Base-by-base conservation (phyloP, 2,113 vertebrate genomes). In the Rhynchomys soricoides region DNA sequence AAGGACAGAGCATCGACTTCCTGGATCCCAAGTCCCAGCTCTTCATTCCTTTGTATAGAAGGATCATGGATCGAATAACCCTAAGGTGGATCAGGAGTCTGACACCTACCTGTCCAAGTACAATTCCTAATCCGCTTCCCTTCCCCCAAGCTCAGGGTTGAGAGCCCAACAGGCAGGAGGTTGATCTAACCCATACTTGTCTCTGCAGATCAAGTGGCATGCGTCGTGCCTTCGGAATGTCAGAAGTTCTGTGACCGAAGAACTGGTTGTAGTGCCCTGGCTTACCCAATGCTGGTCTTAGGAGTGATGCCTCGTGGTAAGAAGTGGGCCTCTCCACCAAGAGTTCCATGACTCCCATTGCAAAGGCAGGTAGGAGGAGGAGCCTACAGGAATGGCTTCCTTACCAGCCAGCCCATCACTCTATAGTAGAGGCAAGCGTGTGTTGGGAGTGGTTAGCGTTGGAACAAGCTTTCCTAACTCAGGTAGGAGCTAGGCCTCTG, bases 171-270 rank as follows among this genome's bases (percentile, higher is more conserved):
- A 40, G 19, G 34, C 48, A 7, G 2, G 0, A 0, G 9, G 21
- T 59, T 59, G 71, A 55, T 26, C 24, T 22, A n/a, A 70, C 55
- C 16, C 0, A 13, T 16, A 2, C 73, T 48, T 95, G 73, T 96
- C 64, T 55, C 37, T 75, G 34, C 89, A 97, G 97, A 97, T 34
- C 31, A 81, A 75, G 95, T 97, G 91, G 97, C 96, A 0, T 97
- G 97, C n/a, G 64, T 45, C 3, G 73, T 88, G 3, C 97, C 96
- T 66, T 96, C 94, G 0, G 91, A 97, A 31, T 97, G 97, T 74
- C 4, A 68, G 15, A 95, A 95, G 94, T 34, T 77, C 57, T 96
- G 94, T 17, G 96, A 90, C 4, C 0, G 4, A 59, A 31, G 0
- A 1, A 57, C 11, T 6, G 45, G 57, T 1, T 97, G 97, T 89